Percentiles rank a stretch among this genome's conserved stretches.
These are phyloP conservation scores for Ophion ellenae DNA, from an alignment of 2,888 invertebrate species.

Conservation along the genomic window DNA sequence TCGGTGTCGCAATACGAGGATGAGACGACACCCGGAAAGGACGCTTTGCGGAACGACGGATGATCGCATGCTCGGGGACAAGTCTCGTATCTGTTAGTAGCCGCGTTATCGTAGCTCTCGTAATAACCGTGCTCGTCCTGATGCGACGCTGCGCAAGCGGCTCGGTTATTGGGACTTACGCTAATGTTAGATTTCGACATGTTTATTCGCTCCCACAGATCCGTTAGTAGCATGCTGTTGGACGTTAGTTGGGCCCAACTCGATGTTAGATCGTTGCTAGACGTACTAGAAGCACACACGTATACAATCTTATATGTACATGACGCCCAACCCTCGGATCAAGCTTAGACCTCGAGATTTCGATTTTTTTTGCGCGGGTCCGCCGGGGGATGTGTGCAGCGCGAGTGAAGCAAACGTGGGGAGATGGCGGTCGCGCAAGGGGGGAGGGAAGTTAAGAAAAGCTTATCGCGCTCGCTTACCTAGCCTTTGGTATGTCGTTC, in stretches of 20 bases:
- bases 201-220: slow-evolving; percentile 78
- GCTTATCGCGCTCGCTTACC: slow-evolving; percentile 68
- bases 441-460: background rate
- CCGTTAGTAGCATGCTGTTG: slow-evolving; percentile 80
- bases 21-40: slow-evolving; percentile 18
- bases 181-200: slow-evolving; percentile 74
- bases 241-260: slow-evolving; percentile 80
- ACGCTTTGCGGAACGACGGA: slow-evolving; percentile 43
- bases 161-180: slow-evolving; percentile 73
- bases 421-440: background rate
- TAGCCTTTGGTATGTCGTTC: slow-evolving; percentile 73
- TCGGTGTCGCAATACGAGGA: slow-evolving; percentile 58
- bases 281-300: slow-evolving; percentile 77
- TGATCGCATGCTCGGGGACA: slow-evolving; percentile 45
- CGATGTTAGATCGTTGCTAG: slow-evolving; percentile 77
- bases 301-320: background rate
- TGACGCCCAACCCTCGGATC: background rate
- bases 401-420: background rate
- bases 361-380: too few species aligned
- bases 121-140: slow-evolving; percentile 65
- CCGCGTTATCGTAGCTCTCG: slow-evolving; percentile 46
- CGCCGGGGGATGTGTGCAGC: too few species aligned
- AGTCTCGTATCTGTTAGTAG: slow-evolving; percentile 46
- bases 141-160: slow-evolving; percentile 68
- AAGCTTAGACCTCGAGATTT: background rate